These are phyloP conservation scores for Trachops cirrhosus DNA, from an alignment of 2,797 vertebrate species.

Conservation along the genomic window DNA sequence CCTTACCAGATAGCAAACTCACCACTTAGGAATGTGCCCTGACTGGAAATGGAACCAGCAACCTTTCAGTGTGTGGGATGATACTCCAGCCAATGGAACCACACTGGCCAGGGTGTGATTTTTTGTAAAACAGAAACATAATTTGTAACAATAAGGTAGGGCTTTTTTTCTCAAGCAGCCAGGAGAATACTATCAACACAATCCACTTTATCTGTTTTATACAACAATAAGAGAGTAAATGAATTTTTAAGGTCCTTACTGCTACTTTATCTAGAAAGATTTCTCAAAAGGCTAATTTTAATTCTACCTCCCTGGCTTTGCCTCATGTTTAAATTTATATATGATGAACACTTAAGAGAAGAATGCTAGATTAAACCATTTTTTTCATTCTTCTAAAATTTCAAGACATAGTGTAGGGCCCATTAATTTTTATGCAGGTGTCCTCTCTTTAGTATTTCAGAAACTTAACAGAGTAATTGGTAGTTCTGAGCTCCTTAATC, in stretches of 20 bases:
- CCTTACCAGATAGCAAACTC: neutral
- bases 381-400: neutral
- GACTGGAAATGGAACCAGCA: neutral
- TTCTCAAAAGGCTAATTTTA: neutral
- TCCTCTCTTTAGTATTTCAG: slow-evolving; percentile 12
- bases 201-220: neutral
- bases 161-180: neutral
- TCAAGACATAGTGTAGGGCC: neutral
- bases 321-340: neutral
- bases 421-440: neutral
- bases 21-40: neutral
- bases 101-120: neutral
- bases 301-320: neutral
- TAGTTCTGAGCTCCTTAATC: neutral
- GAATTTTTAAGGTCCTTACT: neutral
- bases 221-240: neutral
- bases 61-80: neutral
- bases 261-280: neutral
- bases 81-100: neutral
- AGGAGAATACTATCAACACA: neutral
- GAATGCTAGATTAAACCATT: neutral
- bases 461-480: slow-evolving; percentile 15
- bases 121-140: neutral
- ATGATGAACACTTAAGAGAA: neutral
- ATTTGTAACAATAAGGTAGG: neutral